phyloP scores from a whole-genome alignment of 2,113 vertebrate species.

The Condylura cristata region DNA sequence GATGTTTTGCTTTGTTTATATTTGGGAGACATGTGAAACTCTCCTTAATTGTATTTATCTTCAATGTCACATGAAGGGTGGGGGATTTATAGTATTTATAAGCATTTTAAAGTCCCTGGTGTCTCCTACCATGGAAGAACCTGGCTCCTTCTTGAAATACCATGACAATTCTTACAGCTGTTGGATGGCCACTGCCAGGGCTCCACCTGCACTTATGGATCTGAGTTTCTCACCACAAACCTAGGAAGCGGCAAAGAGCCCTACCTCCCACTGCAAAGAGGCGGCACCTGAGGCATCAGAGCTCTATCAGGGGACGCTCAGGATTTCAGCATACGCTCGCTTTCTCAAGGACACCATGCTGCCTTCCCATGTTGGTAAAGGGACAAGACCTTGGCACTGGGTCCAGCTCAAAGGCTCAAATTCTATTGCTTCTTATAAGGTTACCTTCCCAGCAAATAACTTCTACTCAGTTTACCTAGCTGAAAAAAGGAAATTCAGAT shows the following conservation, averaged over 20 bases:
- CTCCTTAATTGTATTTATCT: not conserved
- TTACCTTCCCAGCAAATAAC: not conserved
- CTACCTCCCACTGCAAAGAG: not conserved
- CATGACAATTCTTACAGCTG: not conserved
- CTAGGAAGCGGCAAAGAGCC: not conserved
- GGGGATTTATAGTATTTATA: not conserved
- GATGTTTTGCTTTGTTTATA: not conserved
- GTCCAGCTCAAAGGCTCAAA: not conserved
- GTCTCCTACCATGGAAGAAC: not conserved
- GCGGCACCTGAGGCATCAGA: not conserved
- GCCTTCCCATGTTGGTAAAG: not conserved
- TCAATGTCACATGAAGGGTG: not conserved
- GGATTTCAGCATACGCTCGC: not conserved
- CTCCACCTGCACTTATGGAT: too few relatives aligned
- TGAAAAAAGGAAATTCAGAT: not conserved
- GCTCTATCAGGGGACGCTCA: not conserved
- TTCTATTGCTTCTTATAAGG: not conserved
- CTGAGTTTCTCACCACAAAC: not conserved
- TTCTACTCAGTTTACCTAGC: not conserved
- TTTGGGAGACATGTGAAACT: not conserved
- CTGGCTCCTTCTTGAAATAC: not conserved
- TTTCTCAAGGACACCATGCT: not conserved
- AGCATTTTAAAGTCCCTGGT: not conserved
- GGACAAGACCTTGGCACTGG: not conserved
- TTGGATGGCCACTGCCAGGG: not conserved